Conservation (phyloP, 1,140 invertebrate genomes). For the Physella acuta region DNA sequence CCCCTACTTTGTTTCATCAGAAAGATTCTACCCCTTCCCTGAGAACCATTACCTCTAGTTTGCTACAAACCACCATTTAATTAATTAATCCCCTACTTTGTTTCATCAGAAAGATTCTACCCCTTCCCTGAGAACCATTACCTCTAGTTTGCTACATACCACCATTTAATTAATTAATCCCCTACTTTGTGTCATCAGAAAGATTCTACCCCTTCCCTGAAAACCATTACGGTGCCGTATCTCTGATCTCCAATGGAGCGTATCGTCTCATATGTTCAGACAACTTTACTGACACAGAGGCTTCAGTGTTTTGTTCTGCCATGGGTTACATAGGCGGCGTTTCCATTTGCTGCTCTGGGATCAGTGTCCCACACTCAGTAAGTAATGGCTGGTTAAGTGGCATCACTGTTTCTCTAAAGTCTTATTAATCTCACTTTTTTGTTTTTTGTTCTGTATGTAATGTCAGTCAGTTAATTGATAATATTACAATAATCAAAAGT, state of each 20-base stretch:
- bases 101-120: background rate
- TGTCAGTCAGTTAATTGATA: no score
- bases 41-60: no score
- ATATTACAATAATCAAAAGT: no score
- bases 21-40: no score
- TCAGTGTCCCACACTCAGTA: background rate
- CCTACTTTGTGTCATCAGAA: slow-evolving; percentile 29
- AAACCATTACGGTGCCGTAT: slow-evolving; percentile 34
- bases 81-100: slow-evolving; percentile 1
- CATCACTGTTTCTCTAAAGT: no score
- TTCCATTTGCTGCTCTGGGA: slow-evolving; percentile 35
- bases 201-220: slow-evolving; percentile 33
- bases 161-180: background rate
- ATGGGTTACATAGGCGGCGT: slow-evolving; percentile 44
- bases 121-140: background rate
- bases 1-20: no score
- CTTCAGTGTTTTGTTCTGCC: slow-evolving; percentile 40
- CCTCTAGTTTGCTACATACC: background rate
- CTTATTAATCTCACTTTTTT: no score
- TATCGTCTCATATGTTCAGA: slow-evolving; percentile 46
- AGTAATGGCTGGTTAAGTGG: no score
- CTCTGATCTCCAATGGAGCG: slow-evolving; percentile 29
- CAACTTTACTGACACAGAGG: slow-evolving; percentile 42
- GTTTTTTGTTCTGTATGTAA: no score
- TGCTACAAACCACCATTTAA: no score